Evolutionary conservation across 2,888 invertebrate genomes (phyloP).

Genomic region (Cerceris ruficornis): DNA sequence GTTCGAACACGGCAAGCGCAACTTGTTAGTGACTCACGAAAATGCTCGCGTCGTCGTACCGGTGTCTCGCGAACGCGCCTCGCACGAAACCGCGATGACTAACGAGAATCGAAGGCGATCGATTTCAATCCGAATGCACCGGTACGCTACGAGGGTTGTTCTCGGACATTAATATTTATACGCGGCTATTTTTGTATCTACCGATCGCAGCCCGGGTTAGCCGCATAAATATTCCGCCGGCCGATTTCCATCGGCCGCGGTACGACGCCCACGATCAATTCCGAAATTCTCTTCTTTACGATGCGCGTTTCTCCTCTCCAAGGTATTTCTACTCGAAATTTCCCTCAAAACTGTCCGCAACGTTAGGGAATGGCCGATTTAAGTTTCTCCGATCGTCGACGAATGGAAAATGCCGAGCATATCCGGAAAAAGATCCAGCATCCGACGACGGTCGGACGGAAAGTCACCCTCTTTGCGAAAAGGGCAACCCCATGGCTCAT

Average conservation of each 20-base stretch:
- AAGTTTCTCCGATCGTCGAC: too few species aligned
- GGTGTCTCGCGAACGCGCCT: constrained; percentile 1
- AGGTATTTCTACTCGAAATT: too few species aligned
- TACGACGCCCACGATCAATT: neutral
- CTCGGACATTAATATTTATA: constrained; percentile 48
- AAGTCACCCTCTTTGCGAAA: constrained; percentile 7
- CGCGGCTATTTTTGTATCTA: constrained; percentile 18
- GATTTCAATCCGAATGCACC: constrained; percentile 50
- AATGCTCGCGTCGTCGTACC: constrained; percentile 15
- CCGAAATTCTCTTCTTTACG: too few species aligned
- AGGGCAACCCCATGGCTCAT: constrained; percentile 20
- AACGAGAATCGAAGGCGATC: constrained; percentile 54
- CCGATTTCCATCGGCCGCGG: constrained; percentile 12
- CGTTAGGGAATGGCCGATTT: too few species aligned
- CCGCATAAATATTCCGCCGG: constrained; percentile 8
- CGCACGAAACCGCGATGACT: constrained; percentile 54
- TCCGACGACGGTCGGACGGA: neutral
- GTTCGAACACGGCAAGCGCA: constrained; percentile 13
- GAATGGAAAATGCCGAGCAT: too few species aligned
- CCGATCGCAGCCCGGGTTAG: constrained; percentile 1
- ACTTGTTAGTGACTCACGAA: constrained; percentile 61
- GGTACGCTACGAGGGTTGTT: constrained; percentile 26
- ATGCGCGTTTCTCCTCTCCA: too few species aligned
- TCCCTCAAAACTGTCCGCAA: too few species aligned
- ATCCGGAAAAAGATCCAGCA: too few species aligned